Percentiles rank a stretch among this genome's conserved stretches.
phyloP scores from a whole-genome alignment of 2,888 invertebrate species.

The Acleris literana region DNA sequence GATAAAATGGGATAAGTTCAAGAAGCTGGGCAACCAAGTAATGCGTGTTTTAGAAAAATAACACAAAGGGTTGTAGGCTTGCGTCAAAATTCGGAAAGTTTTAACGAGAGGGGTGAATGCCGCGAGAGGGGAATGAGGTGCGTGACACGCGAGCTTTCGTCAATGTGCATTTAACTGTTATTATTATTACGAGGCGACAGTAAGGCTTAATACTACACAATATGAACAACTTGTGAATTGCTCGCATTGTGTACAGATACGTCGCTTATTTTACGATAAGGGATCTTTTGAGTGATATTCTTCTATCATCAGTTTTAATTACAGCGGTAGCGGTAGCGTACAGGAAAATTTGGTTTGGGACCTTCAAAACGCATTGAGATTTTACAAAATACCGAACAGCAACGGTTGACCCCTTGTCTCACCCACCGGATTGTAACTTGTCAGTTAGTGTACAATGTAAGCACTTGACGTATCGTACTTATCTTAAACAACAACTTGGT shows the following conservation, averaged over 20 bases:
- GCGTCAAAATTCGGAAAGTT: slow-evolving; percentile 75
- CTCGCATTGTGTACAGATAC: slow-evolving; percentile 7
- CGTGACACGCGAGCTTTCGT: slow-evolving; percentile 69
- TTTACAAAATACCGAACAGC: not conserved
- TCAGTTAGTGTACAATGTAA: too few species aligned
- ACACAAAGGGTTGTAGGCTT: slow-evolving; percentile 71
- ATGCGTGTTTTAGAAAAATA: slow-evolving; percentile 61
- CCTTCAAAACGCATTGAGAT: slow-evolving; percentile 4
- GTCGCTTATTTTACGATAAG: slow-evolving; percentile 27
- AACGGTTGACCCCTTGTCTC: too few species aligned
- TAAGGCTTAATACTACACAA: slow-evolving; percentile 46
- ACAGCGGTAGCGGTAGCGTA: slow-evolving; percentile 25
- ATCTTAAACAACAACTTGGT: not conserved
- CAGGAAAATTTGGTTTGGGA: slow-evolving; percentile 29
- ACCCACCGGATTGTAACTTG: too few species aligned
- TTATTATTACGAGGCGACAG: slow-evolving; percentile 49
- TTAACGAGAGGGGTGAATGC: slow-evolving; percentile 69
- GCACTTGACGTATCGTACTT: too few species aligned
- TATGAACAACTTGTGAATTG: slow-evolving; percentile 32
- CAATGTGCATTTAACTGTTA: slow-evolving; percentile 67
- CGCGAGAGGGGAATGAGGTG: slow-evolving; percentile 51
- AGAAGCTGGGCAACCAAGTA: slow-evolving; percentile 58
- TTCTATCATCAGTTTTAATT: slow-evolving; percentile 28
- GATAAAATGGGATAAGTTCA: slow-evolving; percentile 58
- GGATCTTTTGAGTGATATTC: slow-evolving; percentile 15